phyloP scores from a whole-genome alignment of 2,797 vertebrate genomes.

The Picus viridis region DNA sequence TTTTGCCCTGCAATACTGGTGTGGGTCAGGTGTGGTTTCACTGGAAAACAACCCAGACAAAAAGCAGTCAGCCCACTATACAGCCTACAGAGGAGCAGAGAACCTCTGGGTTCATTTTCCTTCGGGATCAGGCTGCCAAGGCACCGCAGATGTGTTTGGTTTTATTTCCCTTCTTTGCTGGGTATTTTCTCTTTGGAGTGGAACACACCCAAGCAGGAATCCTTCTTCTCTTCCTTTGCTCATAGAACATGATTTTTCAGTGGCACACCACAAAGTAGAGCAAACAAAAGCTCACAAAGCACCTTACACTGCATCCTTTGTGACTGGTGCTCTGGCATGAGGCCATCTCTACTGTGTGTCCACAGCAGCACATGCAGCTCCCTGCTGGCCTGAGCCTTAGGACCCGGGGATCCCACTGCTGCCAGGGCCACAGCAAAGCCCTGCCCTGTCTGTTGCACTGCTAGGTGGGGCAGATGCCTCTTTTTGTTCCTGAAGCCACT shows the following conservation, averaged over 20 bases:
- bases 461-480: rapidly evolving
- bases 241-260: background rate
- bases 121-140: background rate
- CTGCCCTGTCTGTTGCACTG: background rate
- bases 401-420: background rate
- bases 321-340: rapidly evolving
- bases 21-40: background rate
- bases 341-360: background rate
- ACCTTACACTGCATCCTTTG: background rate
- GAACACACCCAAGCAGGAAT: background rate
- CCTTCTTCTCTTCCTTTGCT: background rate
- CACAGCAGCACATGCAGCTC: background rate
- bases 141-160: background rate
- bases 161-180: background rate
- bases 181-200: background rate
- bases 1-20: background rate
- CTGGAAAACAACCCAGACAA: background rate
- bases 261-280: rapidly evolving
- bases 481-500: background rate
- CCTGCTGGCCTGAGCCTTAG: background rate
- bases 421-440: background rate
- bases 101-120: background rate
- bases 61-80: background rate
- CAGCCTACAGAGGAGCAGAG: background rate
- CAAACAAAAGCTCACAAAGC: background rate